Percentiles rank a stretch among this genome's conserved stretches.
Conservation (phyloP, 2,113 vertebrate genomes). For the Saccopteryx leptura region DNA sequence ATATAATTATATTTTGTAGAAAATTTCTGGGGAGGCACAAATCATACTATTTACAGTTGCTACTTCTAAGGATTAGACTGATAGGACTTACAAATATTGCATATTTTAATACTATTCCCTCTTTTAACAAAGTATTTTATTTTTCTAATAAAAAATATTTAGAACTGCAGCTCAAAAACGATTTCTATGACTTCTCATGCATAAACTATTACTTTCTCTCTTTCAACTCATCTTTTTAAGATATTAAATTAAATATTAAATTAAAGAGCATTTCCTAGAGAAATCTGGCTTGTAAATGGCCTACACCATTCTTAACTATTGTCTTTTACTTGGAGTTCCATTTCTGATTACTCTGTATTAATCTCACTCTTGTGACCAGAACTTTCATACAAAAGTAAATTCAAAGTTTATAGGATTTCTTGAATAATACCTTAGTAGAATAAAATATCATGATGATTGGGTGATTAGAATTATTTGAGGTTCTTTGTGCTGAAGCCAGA, state of each 20-base stretch:
- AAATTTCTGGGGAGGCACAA: background rate
- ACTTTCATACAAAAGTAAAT: background rate
- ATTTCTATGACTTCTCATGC: background rate
- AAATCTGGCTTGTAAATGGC: background rate
- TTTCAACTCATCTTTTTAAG: conserved; percentile 14
- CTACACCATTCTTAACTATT: background rate
- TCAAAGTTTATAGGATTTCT: conserved; percentile 1
- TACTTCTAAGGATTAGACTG: background rate
- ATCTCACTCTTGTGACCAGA: background rate
- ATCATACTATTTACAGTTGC: background rate
- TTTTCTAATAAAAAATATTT: conserved; percentile 23
- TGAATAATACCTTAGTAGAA: background rate
- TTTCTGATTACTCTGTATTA: background rate
- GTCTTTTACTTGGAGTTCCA: background rate
- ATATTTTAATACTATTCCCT: background rate
- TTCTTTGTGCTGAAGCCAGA: background rate
- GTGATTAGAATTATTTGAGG: background rate
- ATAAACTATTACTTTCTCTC: background rate
- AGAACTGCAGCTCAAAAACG: background rate
- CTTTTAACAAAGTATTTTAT: background rate
- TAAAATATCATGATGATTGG: background rate
- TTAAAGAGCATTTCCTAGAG: background rate
- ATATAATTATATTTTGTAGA: background rate
- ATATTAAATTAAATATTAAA: background rate
- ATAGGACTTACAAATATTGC: background rate